Evolutionary conservation across 2,888 invertebrate species (phyloP).

Genomic region (Eupithecia pulchellata): DNA sequence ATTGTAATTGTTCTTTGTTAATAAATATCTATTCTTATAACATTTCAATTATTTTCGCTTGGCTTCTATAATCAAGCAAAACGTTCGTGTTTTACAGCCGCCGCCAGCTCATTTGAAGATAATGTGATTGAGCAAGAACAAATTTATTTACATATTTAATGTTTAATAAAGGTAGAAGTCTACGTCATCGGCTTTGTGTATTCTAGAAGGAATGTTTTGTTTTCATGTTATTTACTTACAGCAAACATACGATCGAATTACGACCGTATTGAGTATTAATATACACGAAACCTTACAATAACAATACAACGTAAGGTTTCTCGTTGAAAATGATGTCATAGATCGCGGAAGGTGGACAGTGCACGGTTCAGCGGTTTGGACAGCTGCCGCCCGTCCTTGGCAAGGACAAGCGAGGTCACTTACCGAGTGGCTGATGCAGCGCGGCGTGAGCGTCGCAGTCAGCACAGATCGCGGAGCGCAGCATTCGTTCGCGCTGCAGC

Average conservation of each 20-base stretch:
- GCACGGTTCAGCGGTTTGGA: not conserved
- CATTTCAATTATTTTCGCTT: conserved; percentile 43
- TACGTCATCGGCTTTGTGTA: conserved; percentile 15
- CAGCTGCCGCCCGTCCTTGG: conserved; percentile 26
- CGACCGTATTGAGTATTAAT: conserved; percentile 37
- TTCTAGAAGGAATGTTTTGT: conserved; percentile 1
- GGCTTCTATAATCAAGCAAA: conserved; percentile 8
- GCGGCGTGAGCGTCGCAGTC: conserved; percentile 81
- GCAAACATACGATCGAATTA: conserved; percentile 14
- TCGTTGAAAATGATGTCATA: conserved; percentile 38
- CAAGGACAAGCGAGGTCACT: conserved; percentile 60
- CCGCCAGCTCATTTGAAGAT: conserved; percentile 28
- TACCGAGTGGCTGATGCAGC: conserved; percentile 78
- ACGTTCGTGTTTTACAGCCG: conserved; percentile 13
- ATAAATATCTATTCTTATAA: conserved; percentile 47
- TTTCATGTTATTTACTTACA: not conserved
- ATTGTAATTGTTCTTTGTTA: too few relatives aligned
- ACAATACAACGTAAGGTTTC: conserved; percentile 64
- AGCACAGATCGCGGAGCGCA: conserved; percentile 83
- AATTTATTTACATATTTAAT: conserved; percentile 25
- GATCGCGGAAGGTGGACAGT: conserved; percentile 21
- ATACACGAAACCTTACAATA: too few relatives aligned
- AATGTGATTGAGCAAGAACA: conserved; percentile 40
- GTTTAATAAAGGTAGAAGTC: not conserved
- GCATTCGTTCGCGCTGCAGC: conserved; percentile 86